Conservation (phyloP, 2,797 vertebrate species). For the Melanotaenia nigrans region DNA sequence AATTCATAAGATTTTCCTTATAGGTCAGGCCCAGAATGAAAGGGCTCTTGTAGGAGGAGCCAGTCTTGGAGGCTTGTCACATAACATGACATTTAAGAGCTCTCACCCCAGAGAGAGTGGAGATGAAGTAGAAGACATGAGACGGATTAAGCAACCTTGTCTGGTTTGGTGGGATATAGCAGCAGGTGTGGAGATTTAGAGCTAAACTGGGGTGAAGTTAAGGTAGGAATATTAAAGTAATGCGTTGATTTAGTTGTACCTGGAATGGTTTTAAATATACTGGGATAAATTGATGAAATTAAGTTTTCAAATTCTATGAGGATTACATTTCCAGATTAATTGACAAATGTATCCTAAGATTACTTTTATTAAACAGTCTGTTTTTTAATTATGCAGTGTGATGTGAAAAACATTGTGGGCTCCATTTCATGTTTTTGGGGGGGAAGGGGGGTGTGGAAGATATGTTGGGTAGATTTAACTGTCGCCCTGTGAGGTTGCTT, state of each 20-base stretch:
- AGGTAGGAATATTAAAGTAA: background rate
- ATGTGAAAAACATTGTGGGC: background rate
- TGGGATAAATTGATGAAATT: constrained; percentile 13
- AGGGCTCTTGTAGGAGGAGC: constrained; percentile 48
- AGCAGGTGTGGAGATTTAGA: constrained; percentile 50
- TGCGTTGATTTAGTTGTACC: background rate
- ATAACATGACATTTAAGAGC: constrained; percentile 24
- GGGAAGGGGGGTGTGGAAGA: background rate
- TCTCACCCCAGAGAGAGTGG: constrained; percentile 20
- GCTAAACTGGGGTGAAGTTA: constrained; percentile 9
- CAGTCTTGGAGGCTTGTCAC: constrained; percentile 33
- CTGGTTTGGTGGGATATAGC: constrained; percentile 39
- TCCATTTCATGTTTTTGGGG: background rate
- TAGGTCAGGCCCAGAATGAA: constrained; percentile 28
- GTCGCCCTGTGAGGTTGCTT: background rate
- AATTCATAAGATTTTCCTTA: constrained; percentile 9
- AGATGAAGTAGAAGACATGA: constrained; percentile 32
- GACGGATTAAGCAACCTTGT: constrained; percentile 41
- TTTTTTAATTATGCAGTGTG: background rate
- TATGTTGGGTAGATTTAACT: background rate
- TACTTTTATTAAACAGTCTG: background rate
- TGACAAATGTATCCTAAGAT: background rate
- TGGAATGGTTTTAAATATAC: background rate
- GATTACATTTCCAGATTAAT: background rate
- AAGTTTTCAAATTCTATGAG: background rate